Base-by-base conservation (phyloP, 2,888 invertebrate species). In the Acrobasis suavella region DNA sequence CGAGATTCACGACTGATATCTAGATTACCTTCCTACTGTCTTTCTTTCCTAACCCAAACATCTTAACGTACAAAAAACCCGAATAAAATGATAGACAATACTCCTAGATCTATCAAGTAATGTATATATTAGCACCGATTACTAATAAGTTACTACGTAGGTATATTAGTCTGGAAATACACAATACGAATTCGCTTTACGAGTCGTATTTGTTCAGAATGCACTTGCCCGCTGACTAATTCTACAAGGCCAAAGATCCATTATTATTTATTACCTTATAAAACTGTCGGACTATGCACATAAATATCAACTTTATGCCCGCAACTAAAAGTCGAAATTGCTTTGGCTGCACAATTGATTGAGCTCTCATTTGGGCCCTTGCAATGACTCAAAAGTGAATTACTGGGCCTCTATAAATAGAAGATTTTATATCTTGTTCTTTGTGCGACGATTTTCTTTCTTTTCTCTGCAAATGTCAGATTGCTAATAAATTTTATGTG, bases 221-320 rank as follows among this genome's bases (percentile, higher is more conserved):
- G 72, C 75, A 72, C 59, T 75, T 74, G 76, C 80, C 80, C 80
- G 77, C 75, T 89, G 89, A 91, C 89, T 91, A 90, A 90, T 87
- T 87, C 85, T 82, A 74, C 87, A 91, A 91, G 90, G 90, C 85
- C 88, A 81, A 77, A 80, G 86, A 87, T 84, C 87, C 89, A 89
- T 88, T 89, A 89, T 90, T 89, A 90, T 91, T 91, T 91, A 89
- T 89, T 87, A 77, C 88, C 84, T 76, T 87, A 87, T 86, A 83
- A 83, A 85, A 84, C 80, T 73, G 77, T 69, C 72, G 69, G 16
- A 60, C 65, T 66, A 65, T 66, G 63, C 60, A 64, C 61, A 60
- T 62, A 17, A 81, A 76, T 76, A 64, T 50, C 66, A 65, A 78
- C 83, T 76, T 77, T 87, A 83, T 67, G 46, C 64, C 0, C 38